Conservation (phyloP, 2,797 vertebrate species). For the Xenops minutus region DNA sequence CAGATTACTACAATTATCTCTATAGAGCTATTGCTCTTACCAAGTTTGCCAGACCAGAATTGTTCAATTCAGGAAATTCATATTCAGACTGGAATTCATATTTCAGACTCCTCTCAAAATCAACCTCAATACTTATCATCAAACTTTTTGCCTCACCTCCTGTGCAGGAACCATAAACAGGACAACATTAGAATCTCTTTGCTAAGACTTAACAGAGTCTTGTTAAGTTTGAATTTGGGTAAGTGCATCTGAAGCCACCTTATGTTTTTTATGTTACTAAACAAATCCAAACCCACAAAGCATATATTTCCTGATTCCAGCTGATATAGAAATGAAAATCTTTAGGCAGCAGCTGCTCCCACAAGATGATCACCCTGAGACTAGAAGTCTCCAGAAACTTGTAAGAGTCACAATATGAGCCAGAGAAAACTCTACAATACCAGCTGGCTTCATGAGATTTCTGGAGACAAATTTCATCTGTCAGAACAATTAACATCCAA, state of each 20-base stretch:
- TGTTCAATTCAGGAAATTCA: neutral
- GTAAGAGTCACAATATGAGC: slow-evolving; percentile 6
- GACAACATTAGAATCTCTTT: neutral
- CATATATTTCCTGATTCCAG: neutral
- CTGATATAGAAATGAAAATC: neutral
- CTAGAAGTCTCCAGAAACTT: slow-evolving; percentile 34
- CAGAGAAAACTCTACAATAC: slow-evolving; percentile 31
- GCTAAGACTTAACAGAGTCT: neutral
- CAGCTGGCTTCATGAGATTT: slow-evolving; percentile 32
- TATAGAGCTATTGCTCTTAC: neutral
- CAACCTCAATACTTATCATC: neutral
- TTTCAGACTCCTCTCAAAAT: neutral
- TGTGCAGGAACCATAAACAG: neutral
- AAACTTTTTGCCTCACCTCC: neutral
- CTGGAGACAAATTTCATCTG: slow-evolving; percentile 42
- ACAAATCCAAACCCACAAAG: neutral
- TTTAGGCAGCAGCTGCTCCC: slow-evolving; percentile 12
- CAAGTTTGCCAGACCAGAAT: neutral
- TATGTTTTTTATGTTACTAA: neutral
- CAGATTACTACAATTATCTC: neutral
- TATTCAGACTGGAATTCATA: neutral
- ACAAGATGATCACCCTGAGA: slow-evolving; percentile 8
- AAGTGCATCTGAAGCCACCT: neutral
- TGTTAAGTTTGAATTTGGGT: neutral
- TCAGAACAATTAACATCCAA: slow-evolving; percentile 45